Percentiles rank a stretch among this genome's conserved stretches.
These are phyloP conservation scores for Himalopsyche anomala DNA, from an alignment of 2,888 invertebrate species.

Conservation along the genomic window DNA sequence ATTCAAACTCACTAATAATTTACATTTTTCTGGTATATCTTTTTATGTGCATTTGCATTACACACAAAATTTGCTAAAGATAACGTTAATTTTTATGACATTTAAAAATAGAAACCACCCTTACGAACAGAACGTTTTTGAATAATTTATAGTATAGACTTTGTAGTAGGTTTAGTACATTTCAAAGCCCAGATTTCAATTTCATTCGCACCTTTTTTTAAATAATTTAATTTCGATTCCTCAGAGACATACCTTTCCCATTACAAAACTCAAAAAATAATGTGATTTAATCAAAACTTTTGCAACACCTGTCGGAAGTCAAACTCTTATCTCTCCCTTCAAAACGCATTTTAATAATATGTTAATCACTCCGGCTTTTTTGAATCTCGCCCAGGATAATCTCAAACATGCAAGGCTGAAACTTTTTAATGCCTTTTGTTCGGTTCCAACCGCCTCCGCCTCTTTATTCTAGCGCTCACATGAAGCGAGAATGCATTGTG, in stretches of 20 bases:
- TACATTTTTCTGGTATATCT: no score
- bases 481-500: conserved; percentile 5
- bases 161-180: no score
- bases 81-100: no score
- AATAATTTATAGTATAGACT: no score
- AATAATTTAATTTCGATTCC: not conserved
- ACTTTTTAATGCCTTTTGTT: conserved; percentile 64
- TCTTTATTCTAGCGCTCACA: not conserved
- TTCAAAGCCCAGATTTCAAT: no score
- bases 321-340: conserved; percentile 21
- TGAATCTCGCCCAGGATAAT: conserved; percentile 52
- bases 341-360: conserved; percentile 57
- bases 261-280: conserved; percentile 6
- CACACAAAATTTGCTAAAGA: no score
- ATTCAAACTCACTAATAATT: no score
- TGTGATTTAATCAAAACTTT: conserved; percentile 1
- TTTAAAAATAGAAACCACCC: no score
- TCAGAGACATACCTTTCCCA: not conserved
- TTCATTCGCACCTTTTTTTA: no score
- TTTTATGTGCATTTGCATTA: no score
- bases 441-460: conserved; percentile 19
- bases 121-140: no score
- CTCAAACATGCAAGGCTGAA: conserved; percentile 56
- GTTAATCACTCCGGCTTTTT: conserved; percentile 54
- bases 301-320: not conserved